These are phyloP conservation scores for Sterrhoptilus dennistouni DNA, from an alignment of 2,113 vertebrate genomes.

Conservation along the genomic window DNA sequence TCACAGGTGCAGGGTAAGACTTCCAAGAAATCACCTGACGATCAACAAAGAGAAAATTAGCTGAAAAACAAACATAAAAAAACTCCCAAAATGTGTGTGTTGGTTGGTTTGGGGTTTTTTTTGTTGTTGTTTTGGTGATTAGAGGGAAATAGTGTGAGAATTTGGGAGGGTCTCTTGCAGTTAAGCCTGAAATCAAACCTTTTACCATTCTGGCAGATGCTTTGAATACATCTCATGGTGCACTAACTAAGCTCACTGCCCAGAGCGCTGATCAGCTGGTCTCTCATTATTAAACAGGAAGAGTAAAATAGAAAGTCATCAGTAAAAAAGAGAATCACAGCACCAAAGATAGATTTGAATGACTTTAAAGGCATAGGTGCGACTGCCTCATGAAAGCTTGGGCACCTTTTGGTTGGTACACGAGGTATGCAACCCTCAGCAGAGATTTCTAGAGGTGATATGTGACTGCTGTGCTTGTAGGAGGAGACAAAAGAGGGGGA, in stretches of 20 bases:
- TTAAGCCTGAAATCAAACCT: not conserved
- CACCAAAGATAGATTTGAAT: not conserved
- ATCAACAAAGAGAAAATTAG: not conserved
- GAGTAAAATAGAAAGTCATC: not conserved
- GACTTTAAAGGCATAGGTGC: not conserved
- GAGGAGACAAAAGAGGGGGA: not conserved
- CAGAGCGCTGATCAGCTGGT: not conserved
- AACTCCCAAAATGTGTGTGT: fast-evolving
- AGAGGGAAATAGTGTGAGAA: not conserved
- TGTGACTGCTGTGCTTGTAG: not conserved
- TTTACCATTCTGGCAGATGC: not conserved
- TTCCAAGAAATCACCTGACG: not conserved
- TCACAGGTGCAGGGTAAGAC: not conserved
- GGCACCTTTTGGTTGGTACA: not conserved
- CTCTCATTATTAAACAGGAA: not conserved
- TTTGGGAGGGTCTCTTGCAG: not conserved
- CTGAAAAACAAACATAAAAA: not conserved
- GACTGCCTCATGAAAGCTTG: not conserved
- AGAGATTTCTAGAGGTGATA: not conserved
- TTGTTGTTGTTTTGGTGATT: not conserved
- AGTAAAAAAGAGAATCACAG: not conserved
- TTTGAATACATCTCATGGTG: not conserved
- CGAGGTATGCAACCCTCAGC: not conserved
- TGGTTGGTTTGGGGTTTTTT: not conserved
- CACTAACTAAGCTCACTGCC: not conserved